Conservation (phyloP, 2,797 vertebrate species). For the Periophthalmus magnuspinnatus region DNA sequence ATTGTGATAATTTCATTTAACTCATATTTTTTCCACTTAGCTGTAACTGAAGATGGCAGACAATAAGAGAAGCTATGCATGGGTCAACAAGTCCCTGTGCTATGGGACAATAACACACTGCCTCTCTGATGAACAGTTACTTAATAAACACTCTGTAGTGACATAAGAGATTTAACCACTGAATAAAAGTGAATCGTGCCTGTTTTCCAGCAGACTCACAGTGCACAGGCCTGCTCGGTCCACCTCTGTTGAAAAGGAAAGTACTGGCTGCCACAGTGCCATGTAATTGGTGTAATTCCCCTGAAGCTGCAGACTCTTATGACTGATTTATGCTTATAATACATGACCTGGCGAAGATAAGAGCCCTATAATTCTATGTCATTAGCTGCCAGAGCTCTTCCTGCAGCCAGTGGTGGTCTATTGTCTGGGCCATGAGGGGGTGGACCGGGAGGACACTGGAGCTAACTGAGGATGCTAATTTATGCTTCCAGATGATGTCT, state of each 20-base stretch:
- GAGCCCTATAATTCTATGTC: constrained; percentile 61
- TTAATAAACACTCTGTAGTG: neutral
- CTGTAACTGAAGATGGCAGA: neutral
- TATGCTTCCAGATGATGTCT: constrained; percentile 65
- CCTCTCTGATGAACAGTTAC: neutral
- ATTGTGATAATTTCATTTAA: neutral
- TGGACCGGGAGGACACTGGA: constrained; percentile 49
- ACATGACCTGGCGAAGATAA: constrained; percentile 46
- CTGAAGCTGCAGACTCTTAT: constrained; percentile 19
- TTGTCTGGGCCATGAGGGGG: constrained; percentile 64
- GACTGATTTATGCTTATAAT: constrained; percentile 40
- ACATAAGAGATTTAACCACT: neutral
- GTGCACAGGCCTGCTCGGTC: constrained; percentile 6
- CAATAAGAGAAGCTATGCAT: neutral
- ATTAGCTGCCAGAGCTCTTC: constrained; percentile 66
- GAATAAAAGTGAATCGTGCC: neutral
- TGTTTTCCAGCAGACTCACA: neutral
- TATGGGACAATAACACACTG: neutral
- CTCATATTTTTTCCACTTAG: neutral
- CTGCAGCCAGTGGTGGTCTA: constrained; percentile 49
- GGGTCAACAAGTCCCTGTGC: neutral
- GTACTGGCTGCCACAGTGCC: constrained; percentile 22
- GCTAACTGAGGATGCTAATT: constrained; percentile 67
- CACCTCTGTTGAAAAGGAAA: constrained; percentile 21
- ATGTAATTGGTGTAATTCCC: constrained; percentile 40